Evolutionary conservation across 2,113 vertebrate species (phyloP).

Genomic region (Tychaedon coryphoeus): DNA sequence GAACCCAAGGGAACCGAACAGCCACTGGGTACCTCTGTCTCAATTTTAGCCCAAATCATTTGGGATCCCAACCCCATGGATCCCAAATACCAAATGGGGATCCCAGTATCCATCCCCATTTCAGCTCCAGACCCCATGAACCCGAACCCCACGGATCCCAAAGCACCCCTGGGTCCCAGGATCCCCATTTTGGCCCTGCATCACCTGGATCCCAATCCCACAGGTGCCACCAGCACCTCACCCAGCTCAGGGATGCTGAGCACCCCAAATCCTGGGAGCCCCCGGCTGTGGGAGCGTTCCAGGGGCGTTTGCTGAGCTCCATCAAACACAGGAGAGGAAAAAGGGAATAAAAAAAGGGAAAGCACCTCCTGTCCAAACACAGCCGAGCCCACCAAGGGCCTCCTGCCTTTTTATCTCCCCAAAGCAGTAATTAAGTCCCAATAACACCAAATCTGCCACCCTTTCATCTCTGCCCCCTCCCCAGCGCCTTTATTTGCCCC

Average conservation of each 20-base stretch:
- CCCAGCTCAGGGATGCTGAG: not conserved
- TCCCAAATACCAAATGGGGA: too few relatives aligned
- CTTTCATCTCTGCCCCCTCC: not conserved
- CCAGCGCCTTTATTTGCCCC: not conserved
- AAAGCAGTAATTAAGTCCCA: not conserved
- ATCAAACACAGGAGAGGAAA: not conserved
- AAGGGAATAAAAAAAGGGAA: not conserved
- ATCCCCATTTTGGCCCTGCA: rapidly evolving
- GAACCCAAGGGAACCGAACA: too few relatives aligned
- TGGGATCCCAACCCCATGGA: too few relatives aligned
- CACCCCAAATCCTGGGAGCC: not conserved
- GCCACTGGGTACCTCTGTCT: rapidly evolving
- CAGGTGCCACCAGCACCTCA: not conserved
- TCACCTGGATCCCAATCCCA: rapidly evolving
- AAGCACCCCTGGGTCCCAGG: rapidly evolving
- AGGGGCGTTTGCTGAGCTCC: conserved; percentile 7
- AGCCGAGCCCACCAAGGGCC: not conserved
- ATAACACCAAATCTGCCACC: not conserved
- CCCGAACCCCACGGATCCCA: too few relatives aligned
- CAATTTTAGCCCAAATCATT: rapidly evolving
- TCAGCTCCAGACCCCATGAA: too few relatives aligned
- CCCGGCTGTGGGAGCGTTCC: rapidly evolving
- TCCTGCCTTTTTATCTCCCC: conserved; percentile 29
- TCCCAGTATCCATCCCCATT: too few relatives aligned
- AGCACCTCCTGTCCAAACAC: conserved; percentile 21